Evolutionary conservation across 2,797 vertebrate species (phyloP).

Genomic region (Alosa sapidissima): DNA sequence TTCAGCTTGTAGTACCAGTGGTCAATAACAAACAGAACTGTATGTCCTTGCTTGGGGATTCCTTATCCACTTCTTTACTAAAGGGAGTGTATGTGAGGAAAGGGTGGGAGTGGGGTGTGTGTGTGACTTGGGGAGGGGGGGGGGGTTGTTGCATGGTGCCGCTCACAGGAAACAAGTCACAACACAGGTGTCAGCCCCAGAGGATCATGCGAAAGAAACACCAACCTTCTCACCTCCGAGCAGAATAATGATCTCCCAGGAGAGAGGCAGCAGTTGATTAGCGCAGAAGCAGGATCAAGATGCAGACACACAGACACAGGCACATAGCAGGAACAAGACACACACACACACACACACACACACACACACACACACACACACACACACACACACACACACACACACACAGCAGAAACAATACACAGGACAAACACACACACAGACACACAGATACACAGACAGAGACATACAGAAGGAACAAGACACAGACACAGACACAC

Average conservation of each 20-base stretch:
- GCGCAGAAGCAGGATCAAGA: background rate
- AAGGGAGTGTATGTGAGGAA: background rate
- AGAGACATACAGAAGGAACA: background rate
- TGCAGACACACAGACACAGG: background rate
- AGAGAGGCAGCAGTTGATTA: background rate
- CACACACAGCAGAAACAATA: too few species aligned
- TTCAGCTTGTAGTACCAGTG: background rate
- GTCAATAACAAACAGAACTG: background rate
- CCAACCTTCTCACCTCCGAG: background rate
- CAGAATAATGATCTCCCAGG: conserved; percentile 17
- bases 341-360: conserved; percentile 8
- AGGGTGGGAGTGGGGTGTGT: background rate
- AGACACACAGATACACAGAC: background rate
- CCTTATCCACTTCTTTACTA: background rate
- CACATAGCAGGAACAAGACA: too few species aligned
- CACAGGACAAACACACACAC: too few species aligned
- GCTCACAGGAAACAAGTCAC: conserved; percentile 15
- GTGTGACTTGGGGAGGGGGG: background rate
- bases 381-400: background rate
- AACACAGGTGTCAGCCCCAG: conserved; percentile 11
- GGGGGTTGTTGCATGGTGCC: background rate
- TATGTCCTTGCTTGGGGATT: background rate
- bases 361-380: background rate
- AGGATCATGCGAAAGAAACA: background rate
- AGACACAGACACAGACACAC: background rate